Conservation (phyloP, 1,140 invertebrate genomes). For the Liolophura sinensis region DNA sequence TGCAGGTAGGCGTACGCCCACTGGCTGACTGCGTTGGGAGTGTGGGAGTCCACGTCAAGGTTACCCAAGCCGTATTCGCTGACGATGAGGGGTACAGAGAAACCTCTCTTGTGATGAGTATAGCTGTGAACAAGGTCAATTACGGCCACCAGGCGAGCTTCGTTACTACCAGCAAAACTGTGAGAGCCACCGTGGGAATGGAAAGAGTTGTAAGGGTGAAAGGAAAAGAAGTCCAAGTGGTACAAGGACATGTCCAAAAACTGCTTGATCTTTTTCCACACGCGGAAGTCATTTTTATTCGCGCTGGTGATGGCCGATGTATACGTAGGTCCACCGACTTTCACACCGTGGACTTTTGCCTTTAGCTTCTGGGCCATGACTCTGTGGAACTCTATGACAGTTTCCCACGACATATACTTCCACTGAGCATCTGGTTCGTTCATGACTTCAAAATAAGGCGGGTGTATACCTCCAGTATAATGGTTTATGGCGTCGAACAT, state of each 20-base stretch:
- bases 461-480: background rate
- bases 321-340: constrained; percentile 8
- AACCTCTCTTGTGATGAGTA: constrained; percentile 6
- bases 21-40: constrained; percentile 4
- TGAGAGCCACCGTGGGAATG: too few relatives aligned
- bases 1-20: constrained; percentile 13
- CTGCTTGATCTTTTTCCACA: constrained; percentile 6
- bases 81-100: constrained; percentile 7
- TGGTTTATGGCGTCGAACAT: too few relatives aligned
- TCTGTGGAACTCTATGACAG: constrained; percentile 5
- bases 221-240: constrained; percentile 14
- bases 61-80: constrained; percentile 10
- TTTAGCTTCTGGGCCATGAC: constrained; percentile 12
- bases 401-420: constrained; percentile 10
- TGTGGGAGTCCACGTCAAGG: background rate
- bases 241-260: constrained; percentile 12
- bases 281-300: background rate
- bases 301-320: background rate
- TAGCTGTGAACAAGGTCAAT: constrained; percentile 15
- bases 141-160: constrained; percentile 8
- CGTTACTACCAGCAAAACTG: constrained; percentile 3
- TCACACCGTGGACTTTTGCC: constrained; percentile 4
- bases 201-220: constrained; percentile 9
- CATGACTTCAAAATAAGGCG: constrained; percentile 9
- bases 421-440: constrained; percentile 13